Percentiles rank a stretch among this genome's conserved stretches.
phyloP scores from a whole-genome alignment of 2,888 invertebrate genomes.

The Dysmachus trigonus region DNA sequence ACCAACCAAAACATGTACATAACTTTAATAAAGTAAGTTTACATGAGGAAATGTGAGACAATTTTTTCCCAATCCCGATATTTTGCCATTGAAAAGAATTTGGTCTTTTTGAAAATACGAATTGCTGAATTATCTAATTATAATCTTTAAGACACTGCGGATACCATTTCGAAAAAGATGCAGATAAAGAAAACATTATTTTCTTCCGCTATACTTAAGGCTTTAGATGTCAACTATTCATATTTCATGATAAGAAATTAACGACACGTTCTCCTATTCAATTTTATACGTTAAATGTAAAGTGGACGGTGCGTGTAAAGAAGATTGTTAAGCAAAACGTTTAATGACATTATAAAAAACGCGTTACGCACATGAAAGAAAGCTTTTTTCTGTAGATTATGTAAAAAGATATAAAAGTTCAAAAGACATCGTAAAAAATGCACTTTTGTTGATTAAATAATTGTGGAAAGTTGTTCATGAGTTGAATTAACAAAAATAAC shows the following conservation, averaged over 20 bases:
- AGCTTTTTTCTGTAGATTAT: neutral
- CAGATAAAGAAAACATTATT: neutral
- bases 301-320: neutral
- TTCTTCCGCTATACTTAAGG: neutral
- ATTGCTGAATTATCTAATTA: too few relatives aligned
- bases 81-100: too few relatives aligned
- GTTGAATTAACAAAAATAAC: neutral
- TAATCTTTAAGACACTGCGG: too few relatives aligned
- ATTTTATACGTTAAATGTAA: neutral
- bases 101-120: too few relatives aligned
- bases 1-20: neutral
- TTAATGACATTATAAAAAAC: neutral
- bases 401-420: neutral
- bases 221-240: neutral
- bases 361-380: neutral
- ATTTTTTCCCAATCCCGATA: too few relatives aligned
- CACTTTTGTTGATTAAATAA: neutral
- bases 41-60: too few relatives aligned
- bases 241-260: neutral
- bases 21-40: neutral
- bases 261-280: neutral
- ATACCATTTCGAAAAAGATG: too few relatives aligned
- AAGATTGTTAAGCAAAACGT: neutral
- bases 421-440: neutral
- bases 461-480: neutral